Conservation (phyloP, 2,113 vertebrate genomes). For the Apteryx mantelli region DNA sequence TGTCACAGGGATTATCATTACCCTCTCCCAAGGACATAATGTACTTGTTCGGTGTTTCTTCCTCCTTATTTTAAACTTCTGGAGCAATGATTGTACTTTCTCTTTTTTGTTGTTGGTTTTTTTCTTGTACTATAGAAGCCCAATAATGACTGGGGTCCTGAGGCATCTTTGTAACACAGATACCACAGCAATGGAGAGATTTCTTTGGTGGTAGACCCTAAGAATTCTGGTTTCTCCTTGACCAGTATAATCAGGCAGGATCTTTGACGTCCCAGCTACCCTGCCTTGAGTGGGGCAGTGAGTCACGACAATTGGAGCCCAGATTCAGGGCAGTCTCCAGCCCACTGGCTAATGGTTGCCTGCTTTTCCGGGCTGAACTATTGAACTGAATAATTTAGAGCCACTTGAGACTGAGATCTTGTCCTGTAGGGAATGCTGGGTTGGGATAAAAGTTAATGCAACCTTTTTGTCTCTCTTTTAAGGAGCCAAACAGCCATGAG, state of each 20-base stretch:
- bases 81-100: neutral
- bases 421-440: neutral
- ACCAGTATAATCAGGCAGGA: neutral
- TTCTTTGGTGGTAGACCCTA: neutral
- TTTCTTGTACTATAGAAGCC: neutral
- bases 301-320: neutral
- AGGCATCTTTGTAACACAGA: neutral
- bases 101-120: neutral
- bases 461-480: neutral
- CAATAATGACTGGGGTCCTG: neutral
- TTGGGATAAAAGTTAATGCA: slow-evolving; percentile 4
- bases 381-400: neutral
- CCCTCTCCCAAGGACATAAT: neutral
- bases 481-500: neutral
- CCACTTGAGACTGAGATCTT: neutral
- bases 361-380: neutral
- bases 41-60: neutral
- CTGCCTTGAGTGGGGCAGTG: neutral
- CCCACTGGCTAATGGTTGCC: neutral
- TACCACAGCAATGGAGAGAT: neutral
- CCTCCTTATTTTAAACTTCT: neutral
- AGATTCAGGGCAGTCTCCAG: neutral
- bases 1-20: neutral
- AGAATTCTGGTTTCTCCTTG: neutral
- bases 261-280: neutral